Conservation (phyloP, 2,888 invertebrate genomes). For the Vandiemenella viatica region DNA sequence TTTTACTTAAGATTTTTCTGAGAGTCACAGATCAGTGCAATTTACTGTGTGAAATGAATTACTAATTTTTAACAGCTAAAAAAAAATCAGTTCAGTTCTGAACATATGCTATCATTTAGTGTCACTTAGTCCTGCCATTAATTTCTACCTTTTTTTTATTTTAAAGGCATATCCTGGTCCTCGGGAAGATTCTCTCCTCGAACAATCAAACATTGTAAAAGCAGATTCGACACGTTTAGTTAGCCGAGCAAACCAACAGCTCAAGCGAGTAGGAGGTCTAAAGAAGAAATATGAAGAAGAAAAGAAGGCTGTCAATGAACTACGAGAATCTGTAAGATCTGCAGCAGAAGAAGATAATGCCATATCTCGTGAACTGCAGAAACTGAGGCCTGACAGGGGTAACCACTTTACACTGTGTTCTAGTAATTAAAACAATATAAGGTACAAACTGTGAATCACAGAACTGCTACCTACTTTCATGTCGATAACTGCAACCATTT, state of each 20-base stretch:
- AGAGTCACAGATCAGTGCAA: no score
- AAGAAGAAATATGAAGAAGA: slow-evolving; percentile 8
- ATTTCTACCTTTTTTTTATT: not conserved
- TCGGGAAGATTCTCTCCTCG: slow-evolving; percentile 33
- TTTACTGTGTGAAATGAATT: no score
- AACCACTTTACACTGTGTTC: not conserved
- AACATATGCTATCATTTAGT: no score
- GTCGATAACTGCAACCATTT: no score
- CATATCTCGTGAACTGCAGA: slow-evolving; percentile 16
- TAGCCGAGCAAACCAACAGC: slow-evolving; percentile 35
- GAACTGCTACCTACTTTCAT: no score
- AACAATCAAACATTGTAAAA: slow-evolving; percentile 36
- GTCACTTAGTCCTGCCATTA: no score
- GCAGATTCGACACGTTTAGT: slow-evolving; percentile 36
- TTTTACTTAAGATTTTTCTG: no score
- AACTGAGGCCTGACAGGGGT: slow-evolving; percentile 6
- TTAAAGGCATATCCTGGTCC: slow-evolving; percentile 9
- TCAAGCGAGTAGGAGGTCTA: slow-evolving; percentile 29
- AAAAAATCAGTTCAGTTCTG: no score
- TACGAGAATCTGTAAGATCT: slow-evolving; percentile 9
- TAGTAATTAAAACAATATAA: not conserved
- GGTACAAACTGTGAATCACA: not conserved
- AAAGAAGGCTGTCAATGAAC: slow-evolving; percentile 8
- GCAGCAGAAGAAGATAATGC: slow-evolving; percentile 19
- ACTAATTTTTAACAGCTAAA: no score